Base-by-base conservation (phyloP, 2,797 vertebrate genomes). In the Micrastur ruficollis region DNA sequence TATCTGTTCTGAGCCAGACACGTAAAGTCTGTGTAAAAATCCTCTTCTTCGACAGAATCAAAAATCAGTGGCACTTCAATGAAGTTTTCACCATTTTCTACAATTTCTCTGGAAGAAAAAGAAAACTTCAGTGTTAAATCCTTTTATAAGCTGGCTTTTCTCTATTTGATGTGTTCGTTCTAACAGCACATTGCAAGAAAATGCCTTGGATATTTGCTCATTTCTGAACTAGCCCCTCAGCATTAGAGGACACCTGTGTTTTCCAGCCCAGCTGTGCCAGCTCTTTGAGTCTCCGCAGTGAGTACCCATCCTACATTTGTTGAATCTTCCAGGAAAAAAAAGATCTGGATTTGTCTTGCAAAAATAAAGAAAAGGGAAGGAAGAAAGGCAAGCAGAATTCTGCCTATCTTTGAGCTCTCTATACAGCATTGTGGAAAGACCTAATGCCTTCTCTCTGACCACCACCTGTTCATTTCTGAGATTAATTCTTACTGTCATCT, bases 31-130 rank as follows among this genome's bases (percentile, higher is more conserved):
- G 97, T 98, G 46, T 94, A 93, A 71, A 97, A 96, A 90, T 99
- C 99, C 55, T 98, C 98, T 53, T 98, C 98, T 53, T 90, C 96
- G 12, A 99, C 96, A 36, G 91, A 91, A 47, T 98, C 49, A 79
- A 99, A 97, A 78, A 98, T 71, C 47, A 99, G 81, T 22, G 98
- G 96, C 82, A 98, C 85, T 92, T 99, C 98, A 59, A 99, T 93
- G 55, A 98, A 98, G 91, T 98, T 98, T 50, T 98, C 98, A 8
- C 94, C 96, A n/a, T 98, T 96, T 96, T 98, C 97, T 40, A 92
- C 96, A 89, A 97, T 98, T 89, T 99, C 98, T 96, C 99, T 99
- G 96, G 20, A 87, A 96, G 5, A 84, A 96, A 86, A 96, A 95
- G 2, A 44, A 89, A 62, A 15, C 50, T 8, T 21, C 40, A 36